phyloP scores from a whole-genome alignment of 2,888 invertebrate genomes.

The Brachypalpus laphriformis region DNA sequence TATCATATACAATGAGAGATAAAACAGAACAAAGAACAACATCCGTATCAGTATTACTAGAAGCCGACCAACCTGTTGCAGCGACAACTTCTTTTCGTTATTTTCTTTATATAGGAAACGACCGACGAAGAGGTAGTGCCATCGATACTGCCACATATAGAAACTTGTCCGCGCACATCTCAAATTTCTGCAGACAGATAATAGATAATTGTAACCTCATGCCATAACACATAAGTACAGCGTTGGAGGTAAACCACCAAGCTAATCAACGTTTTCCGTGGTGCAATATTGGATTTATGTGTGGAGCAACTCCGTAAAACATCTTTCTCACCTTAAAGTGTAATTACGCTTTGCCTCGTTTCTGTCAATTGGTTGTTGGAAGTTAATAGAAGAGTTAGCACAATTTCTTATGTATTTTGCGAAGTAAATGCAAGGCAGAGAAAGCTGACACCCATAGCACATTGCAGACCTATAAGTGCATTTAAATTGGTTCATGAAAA shows the following conservation, averaged over 20 bases:
- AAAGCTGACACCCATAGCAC: slow-evolving; percentile 51
- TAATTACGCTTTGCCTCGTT: slow-evolving; percentile 19
- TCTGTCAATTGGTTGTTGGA: slow-evolving; percentile 17
- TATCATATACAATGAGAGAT: slow-evolving; percentile 22
- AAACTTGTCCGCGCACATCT: slow-evolving; percentile 21
- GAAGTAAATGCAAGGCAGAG: slow-evolving; percentile 26
- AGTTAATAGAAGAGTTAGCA: slow-evolving; percentile 21
- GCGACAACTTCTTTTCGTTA: neutral
- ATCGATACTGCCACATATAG: neutral
- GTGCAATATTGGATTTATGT: slow-evolving; percentile 73
- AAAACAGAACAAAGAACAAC: slow-evolving; percentile 56
- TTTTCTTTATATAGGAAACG: slow-evolving; percentile 21
- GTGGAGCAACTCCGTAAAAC: slow-evolving; percentile 26
- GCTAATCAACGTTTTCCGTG: slow-evolving; percentile 41
- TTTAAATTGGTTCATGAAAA: slow-evolving; percentile 46
- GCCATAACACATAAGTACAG: slow-evolving; percentile 27
- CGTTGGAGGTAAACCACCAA: slow-evolving; percentile 70
- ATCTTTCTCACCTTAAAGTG: neutral
- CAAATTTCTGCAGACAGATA: slow-evolving; percentile 43
- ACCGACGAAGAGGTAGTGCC: slow-evolving; percentile 15
- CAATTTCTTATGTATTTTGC: slow-evolving; percentile 38
- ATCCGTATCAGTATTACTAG: slow-evolving; percentile 40
- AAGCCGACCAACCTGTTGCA: slow-evolving; percentile 52
- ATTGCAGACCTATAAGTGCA: slow-evolving; percentile 67
- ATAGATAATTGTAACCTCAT: slow-evolving; percentile 43